phyloP scores from a whole-genome alignment of 2,888 invertebrate genomes.

The Galerucella nymphaeae region DNA sequence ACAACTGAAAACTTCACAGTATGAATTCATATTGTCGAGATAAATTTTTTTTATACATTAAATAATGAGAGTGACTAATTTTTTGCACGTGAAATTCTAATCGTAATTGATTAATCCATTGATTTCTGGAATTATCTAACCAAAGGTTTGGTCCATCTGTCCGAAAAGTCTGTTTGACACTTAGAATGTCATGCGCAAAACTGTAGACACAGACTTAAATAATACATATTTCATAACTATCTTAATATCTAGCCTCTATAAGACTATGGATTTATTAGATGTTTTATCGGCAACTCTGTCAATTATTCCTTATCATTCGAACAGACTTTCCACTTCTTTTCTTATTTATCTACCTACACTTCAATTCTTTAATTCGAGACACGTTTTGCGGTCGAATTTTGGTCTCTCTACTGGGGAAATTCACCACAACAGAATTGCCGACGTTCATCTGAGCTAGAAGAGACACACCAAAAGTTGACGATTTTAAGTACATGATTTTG shows the following conservation, averaged over 20 bases:
- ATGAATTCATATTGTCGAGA: slow-evolving; percentile 67
- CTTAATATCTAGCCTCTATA: slow-evolving; percentile 57
- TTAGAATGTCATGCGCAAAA: background rate
- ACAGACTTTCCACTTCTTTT: background rate
- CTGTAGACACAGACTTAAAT: slow-evolving; percentile 38
- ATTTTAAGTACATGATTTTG: slow-evolving; percentile 36
- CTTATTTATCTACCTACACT: background rate
- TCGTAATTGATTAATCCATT: background rate
- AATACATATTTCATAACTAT: slow-evolving; percentile 59
- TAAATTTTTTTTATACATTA: slow-evolving; percentile 58
- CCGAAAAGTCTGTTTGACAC: background rate
- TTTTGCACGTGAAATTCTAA: background rate
- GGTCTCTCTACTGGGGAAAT: too few relatives aligned
- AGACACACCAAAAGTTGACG: slow-evolving; percentile 42
- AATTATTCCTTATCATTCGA: background rate
- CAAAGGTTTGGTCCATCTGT: background rate
- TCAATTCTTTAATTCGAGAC: background rate
- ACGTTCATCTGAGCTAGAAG: slow-evolving; percentile 31
- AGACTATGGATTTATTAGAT: slow-evolving; percentile 45
- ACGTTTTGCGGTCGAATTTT: background rate
- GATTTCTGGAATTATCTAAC: background rate
- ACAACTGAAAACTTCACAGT: slow-evolving; percentile 66
- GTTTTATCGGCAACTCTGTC: slow-evolving; percentile 37
- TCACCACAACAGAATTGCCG: slow-evolving; percentile 16
- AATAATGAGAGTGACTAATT: slow-evolving; percentile 42